Evolutionary conservation across 2,797 vertebrate genomes (phyloP).

Genomic region (Muscicapa striata): DNA sequence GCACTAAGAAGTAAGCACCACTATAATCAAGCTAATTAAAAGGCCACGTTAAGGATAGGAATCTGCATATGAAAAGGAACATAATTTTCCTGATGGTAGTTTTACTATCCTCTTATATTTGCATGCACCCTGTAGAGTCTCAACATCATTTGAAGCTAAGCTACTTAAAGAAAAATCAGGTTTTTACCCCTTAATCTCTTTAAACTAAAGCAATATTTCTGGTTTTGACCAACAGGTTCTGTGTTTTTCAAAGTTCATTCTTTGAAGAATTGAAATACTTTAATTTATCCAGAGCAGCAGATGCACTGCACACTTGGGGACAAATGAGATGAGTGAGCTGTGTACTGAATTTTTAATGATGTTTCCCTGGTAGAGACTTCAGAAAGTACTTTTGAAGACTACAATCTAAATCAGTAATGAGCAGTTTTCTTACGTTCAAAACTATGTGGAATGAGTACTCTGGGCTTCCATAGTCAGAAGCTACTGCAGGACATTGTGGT

Average conservation of each 20-base stretch:
- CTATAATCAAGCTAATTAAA: constrained; percentile 68
- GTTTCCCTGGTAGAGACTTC: constrained; percentile 50
- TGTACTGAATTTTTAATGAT: constrained; percentile 67
- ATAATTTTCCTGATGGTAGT: constrained; percentile 38
- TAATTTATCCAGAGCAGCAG: constrained; percentile 54
- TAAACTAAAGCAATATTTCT: constrained; percentile 29
- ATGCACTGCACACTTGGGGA: constrained; percentile 39
- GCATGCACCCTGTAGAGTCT: constrained; percentile 28
- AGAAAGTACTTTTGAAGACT: constrained; percentile 65
- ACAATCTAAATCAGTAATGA: constrained; percentile 23
- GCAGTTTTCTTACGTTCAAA: constrained; percentile 16
- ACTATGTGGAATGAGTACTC: neutral
- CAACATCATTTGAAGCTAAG: constrained; percentile 33
- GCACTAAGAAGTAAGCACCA: constrained; percentile 22
- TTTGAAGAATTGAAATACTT: constrained; percentile 52
- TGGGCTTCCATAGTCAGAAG: neutral
- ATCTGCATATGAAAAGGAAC: constrained; percentile 60
- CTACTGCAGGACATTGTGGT: neutral
- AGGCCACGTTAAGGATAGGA: constrained; percentile 37
- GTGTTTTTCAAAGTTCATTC: constrained; percentile 43
- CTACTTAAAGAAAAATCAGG: constrained; percentile 31
- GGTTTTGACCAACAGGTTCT: constrained; percentile 22
- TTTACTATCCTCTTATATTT: constrained; percentile 53
- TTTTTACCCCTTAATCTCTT: constrained; percentile 33
- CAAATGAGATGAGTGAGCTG: constrained; percentile 55